Evolutionary conservation across 2,113 vertebrate genomes (phyloP).

Genomic region (Thunnus maccoyii): DNA sequence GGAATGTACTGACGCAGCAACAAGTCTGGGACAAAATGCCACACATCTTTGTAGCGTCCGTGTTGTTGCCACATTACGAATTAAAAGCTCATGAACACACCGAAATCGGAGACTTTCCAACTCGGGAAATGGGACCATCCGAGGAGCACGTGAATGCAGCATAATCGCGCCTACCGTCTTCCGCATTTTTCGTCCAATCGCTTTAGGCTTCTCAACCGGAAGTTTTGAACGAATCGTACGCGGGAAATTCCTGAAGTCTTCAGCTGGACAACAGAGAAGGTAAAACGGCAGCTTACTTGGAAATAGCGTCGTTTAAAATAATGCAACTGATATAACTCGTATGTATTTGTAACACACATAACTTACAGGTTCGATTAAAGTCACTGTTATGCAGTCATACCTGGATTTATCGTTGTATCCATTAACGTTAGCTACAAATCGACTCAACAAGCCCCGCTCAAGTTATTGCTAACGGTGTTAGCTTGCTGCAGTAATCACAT

Average conservation of each 20-base stretch:
- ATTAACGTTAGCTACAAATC: background rate
- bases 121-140: too few species aligned
- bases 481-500: constrained; percentile 1
- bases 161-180: background rate
- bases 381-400: background rate
- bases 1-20: too few species aligned
- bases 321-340: accelerated
- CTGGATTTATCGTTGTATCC: accelerated
- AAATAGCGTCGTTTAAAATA: accelerated
- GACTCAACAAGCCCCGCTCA: background rate
- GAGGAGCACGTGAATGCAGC: too few species aligned
- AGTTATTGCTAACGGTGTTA: constrained; percentile 47
- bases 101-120: too few species aligned
- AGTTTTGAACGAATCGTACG: constrained; percentile 69
- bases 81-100: too few species aligned
- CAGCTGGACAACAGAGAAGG: constrained; percentile 36
- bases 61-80: too few species aligned
- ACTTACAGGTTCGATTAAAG: background rate
- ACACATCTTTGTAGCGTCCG: too few species aligned
- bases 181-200: constrained; percentile 63
- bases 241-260: constrained; percentile 67
- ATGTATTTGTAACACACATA: background rate
- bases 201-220: constrained; percentile 52
- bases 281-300: background rate
- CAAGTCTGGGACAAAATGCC: too few species aligned